Evolutionary conservation across 2,113 vertebrate species (phyloP).

Genomic region (Chinchilla lanigera): DNA sequence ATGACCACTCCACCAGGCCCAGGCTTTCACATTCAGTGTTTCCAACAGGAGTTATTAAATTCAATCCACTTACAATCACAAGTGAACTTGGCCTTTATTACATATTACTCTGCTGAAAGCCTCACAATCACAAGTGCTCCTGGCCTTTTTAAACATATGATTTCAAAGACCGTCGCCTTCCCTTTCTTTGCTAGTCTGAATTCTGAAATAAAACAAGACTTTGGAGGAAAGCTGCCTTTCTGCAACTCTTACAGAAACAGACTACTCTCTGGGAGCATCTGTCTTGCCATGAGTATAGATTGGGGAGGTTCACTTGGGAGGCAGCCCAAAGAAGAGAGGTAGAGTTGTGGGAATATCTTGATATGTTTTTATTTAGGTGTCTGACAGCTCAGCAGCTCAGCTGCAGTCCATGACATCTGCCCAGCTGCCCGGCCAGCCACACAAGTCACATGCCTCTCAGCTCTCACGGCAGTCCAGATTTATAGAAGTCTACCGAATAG

Average conservation of each 20-base stretch:
- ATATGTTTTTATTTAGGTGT: not conserved
- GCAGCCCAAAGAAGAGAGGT: not conserved
- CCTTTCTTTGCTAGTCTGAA: constrained; percentile 5
- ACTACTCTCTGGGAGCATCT: not conserved
- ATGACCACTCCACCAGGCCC: not conserved
- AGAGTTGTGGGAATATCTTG: not conserved
- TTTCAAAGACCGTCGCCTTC: not conserved
- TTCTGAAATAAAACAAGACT: not conserved
- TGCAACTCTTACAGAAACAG: not conserved
- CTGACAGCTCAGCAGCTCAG: not conserved
- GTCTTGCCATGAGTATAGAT: not conserved
- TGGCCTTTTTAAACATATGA: not conserved
- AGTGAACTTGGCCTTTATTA: constrained; percentile 37
- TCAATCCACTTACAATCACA: constrained; percentile 31
- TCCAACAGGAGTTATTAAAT: constrained; percentile 32
- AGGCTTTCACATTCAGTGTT: not conserved
- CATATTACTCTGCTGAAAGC: not conserved
- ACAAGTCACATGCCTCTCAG: not conserved
- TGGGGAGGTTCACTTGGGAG: not conserved
- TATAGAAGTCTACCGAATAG: not conserved
- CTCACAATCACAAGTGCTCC: not conserved
- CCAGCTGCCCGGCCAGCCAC: not conserved
- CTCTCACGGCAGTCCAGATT: not conserved
- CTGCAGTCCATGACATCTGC: not conserved
- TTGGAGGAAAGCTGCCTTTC: constrained; percentile 27